Percentiles rank a stretch among this genome's conserved stretches.
Conservation (phyloP, 2,113 vertebrate genomes). For the Thalassarche chlororhynchos region DNA sequence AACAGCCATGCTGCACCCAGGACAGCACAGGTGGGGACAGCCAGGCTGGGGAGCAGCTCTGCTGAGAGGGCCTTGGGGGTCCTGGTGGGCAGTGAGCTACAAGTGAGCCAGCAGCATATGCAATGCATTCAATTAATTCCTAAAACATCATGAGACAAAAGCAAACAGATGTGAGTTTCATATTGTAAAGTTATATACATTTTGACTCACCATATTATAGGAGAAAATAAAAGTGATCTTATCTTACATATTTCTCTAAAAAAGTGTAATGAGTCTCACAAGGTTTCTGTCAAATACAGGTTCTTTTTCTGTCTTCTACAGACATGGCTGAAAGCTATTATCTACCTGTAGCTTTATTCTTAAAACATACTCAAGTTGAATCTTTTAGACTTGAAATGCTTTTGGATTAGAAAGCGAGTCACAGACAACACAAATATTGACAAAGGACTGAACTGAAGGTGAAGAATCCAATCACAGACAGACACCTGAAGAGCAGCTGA, state of each 20-base stretch:
- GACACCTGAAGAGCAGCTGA: neutral
- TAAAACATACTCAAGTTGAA: neutral
- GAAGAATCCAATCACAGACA: neutral
- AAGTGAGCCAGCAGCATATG: fast-evolving
- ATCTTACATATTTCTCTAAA: neutral
- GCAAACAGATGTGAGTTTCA: neutral
- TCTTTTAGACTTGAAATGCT: neutral
- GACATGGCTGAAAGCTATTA: neutral
- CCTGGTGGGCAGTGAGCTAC: neutral
- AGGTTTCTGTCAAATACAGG: neutral
- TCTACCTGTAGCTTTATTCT: neutral
- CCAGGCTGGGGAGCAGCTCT: neutral
- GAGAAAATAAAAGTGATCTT: neutral
- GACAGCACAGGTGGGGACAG: neutral
- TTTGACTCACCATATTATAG: neutral
- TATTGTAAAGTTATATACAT: neutral
- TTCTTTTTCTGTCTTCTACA: neutral
- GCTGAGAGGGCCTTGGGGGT: neutral
- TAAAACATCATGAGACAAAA: neutral
- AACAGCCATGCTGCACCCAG: neutral
- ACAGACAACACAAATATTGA: neutral
- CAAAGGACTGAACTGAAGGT: neutral
- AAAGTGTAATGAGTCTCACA: neutral
- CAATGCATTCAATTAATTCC: neutral
- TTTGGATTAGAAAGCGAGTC: neutral